Percentiles rank a stretch among this genome's conserved stretches.
Conservation (phyloP, 2,888 invertebrate species). For the Cantharis rustica region DNA sequence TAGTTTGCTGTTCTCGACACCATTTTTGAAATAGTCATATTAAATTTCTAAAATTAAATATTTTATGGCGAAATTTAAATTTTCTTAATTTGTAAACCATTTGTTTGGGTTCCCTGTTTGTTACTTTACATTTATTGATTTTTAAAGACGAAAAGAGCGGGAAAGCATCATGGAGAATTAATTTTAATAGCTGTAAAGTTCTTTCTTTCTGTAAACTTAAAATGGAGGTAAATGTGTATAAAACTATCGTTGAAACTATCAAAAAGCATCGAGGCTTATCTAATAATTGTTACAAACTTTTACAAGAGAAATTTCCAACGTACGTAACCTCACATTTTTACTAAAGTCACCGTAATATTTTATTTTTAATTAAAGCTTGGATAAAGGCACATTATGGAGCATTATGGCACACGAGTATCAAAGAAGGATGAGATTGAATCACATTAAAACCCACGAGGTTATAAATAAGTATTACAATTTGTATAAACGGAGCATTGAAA, state of each 20-base stretch:
- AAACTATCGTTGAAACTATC: constrained; percentile 63
- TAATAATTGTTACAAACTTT: constrained; percentile 64
- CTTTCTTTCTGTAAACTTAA: background rate
- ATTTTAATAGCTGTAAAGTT: background rate
- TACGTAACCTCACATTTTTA: constrained; percentile 43
- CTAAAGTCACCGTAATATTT: constrained; percentile 25
- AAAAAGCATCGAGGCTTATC: constrained; percentile 61
- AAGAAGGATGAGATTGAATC: constrained; percentile 66
- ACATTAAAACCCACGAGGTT: constrained; percentile 63
- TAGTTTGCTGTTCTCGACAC: no score
- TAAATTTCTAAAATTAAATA: no score
- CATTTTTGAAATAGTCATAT: no score
- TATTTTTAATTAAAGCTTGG: constrained; percentile 58
- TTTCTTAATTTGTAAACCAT: background rate
- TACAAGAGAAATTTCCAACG: constrained; percentile 64
- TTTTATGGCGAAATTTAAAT: no score
- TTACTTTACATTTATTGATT: background rate
- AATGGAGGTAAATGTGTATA: constrained; percentile 51
- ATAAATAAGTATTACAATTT: constrained; percentile 58
- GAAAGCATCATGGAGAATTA: background rate
- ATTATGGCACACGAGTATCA: constrained; percentile 71
- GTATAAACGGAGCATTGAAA: constrained; percentile 52
- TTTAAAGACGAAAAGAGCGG: background rate
- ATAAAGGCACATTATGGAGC: constrained; percentile 68
- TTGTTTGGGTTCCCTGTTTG: background rate